phyloP scores from a whole-genome alignment of 1,140 invertebrate genomes.

The Periplaneta americana region DNA sequence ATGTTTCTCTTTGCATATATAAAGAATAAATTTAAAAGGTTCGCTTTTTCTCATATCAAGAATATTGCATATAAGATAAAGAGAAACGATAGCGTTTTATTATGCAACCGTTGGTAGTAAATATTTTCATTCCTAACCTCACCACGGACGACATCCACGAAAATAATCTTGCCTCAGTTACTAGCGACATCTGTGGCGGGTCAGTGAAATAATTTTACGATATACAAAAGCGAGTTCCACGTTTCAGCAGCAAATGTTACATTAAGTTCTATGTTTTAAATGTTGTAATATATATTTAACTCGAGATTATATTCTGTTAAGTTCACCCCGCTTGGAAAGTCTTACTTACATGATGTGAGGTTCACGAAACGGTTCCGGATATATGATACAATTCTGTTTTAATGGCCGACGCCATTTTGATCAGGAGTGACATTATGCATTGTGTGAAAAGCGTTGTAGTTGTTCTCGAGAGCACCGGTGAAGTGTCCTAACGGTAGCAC shows the following conservation, averaged over 20 bases:
- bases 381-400: background rate
- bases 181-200: background rate
- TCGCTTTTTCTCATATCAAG: no score
- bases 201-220: background rate
- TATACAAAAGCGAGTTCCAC: background rate
- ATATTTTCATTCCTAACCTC: background rate
- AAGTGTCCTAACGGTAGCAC: background rate
- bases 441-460: conserved; percentile 1
- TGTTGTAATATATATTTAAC: background rate
- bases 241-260: background rate
- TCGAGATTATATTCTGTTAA: background rate
- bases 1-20: no score
- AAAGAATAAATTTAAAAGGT: no score
- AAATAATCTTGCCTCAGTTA: background rate
- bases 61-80: no score
- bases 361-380: background rate
- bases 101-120: background rate
- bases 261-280: background rate
- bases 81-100: background rate
- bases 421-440: conserved; percentile 2
- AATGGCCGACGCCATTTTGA: conserved; percentile 11
- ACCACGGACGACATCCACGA: background rate
- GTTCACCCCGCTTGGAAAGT: background rate
- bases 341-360: background rate
- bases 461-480: background rate